A percentile compares a stretch with the other conserved stretches of the same genome.
These are phyloP conservation scores for Notarius lentiginosus DNA, from an alignment of 2,113 vertebrate genomes.

Conservation along the genomic window DNA sequence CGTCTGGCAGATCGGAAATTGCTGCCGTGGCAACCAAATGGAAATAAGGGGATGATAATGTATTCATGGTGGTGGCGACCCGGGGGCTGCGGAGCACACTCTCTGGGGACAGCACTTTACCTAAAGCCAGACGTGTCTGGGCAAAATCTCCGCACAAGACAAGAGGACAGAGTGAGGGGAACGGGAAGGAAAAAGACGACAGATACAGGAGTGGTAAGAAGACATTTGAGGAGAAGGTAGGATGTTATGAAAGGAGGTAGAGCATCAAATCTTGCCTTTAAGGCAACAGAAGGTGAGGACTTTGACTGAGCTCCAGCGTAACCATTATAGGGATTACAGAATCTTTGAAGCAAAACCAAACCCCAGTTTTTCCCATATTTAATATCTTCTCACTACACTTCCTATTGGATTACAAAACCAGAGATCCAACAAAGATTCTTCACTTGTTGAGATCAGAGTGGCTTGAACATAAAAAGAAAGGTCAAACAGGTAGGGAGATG, in stretches of 20 bases:
- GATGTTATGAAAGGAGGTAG: not conserved
- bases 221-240: not conserved
- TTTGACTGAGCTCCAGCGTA: not conserved
- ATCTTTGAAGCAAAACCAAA: not conserved
- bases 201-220: constrained; percentile 26
- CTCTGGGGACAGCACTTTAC: constrained; percentile 99
- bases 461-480: constrained; percentile 24
- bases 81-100: constrained; percentile 93
- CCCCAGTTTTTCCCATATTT: not conserved
- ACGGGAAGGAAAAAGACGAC: constrained; percentile 72
- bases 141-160: constrained; percentile 99
- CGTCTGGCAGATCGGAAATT: constrained; percentile 97
- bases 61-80: constrained; percentile 99
- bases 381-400: not conserved
- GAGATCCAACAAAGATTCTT: not conserved
- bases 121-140: constrained; percentile 99
- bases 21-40: constrained; percentile 99
- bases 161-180: constrained; percentile 82
- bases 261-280: not conserved
- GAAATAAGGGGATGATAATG: constrained; percentile 99
- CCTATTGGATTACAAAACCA: not conserved
- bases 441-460: not conserved
- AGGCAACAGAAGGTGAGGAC: constrained; percentile 38
- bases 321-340: not conserved
- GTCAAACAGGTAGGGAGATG: constrained; percentile 37